These are phyloP conservation scores for Sus cebifrons DNA, from an alignment of 2,797 vertebrate species.

Conservation along the genomic window DNA sequence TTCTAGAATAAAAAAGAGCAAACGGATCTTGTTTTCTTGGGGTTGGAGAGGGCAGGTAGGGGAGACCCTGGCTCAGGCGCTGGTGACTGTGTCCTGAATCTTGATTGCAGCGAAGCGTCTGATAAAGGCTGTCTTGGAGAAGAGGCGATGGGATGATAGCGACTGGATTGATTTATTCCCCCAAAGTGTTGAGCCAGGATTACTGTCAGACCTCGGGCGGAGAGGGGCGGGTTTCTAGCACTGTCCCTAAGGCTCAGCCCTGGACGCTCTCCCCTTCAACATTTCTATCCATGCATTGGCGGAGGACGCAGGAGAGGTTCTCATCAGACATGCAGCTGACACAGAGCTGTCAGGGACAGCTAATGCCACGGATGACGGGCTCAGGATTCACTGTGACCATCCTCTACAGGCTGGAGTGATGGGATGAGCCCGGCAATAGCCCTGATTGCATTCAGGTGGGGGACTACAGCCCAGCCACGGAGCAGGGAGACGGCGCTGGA, in stretches of 20 bases:
- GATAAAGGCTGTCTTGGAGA: not conserved
- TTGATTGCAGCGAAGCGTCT: not conserved
- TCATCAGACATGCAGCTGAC: slow-evolving; percentile 66
- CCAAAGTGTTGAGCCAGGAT: slow-evolving; percentile 53
- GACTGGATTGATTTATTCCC: slow-evolving; percentile 20
- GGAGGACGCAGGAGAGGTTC: not conserved
- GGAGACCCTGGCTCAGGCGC: not conserved
- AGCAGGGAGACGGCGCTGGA: not conserved
- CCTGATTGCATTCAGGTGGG: not conserved
- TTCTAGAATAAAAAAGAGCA: slow-evolving; percentile 59
- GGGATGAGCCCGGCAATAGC: not conserved
- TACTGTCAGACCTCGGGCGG: not conserved
- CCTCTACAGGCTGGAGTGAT: not conserved
- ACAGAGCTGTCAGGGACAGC: slow-evolving; percentile 61
- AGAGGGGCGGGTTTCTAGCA: not conserved
- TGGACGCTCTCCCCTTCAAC: not conserved
- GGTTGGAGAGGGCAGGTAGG: not conserved
- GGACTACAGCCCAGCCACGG: not conserved
- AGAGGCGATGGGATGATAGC: not conserved
- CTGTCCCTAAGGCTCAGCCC: not conserved
- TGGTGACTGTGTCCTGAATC: not conserved
- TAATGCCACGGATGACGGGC: slow-evolving; percentile 50
- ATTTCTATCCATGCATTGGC: not conserved
- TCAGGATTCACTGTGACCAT: not conserved
- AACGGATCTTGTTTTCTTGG: slow-evolving; percentile 46